Percentiles rank a stretch among this genome's conserved stretches.
phyloP scores from a whole-genome alignment of 1,140 invertebrate genomes.

The Bombus cullumanus region DNA sequence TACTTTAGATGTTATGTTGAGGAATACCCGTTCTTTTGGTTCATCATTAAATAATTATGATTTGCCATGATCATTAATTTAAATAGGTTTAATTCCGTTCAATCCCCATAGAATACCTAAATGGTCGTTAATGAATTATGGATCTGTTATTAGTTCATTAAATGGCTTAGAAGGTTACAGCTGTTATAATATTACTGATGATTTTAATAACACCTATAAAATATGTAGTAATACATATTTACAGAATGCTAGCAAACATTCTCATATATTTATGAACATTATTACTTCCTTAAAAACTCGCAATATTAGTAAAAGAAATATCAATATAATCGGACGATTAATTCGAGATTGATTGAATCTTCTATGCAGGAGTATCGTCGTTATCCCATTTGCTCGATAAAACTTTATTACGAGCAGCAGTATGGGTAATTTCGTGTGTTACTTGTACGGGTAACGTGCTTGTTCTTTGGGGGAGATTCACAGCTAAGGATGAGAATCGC shows the following conservation, averaged over 20 bases:
- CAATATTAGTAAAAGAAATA: not conserved
- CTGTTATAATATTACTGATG: not conserved
- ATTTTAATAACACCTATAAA: not conserved
- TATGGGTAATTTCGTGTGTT: conserved; percentile 89
- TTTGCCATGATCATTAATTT: not conserved
- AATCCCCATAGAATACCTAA: not conserved
- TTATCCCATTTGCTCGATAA: conserved; percentile 86
- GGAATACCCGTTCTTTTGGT: not conserved
- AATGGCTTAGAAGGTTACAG: not conserved
- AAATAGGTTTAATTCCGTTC: not conserved
- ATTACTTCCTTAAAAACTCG: not conserved
- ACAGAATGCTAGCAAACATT: not conserved
- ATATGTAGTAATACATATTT: not conserved
- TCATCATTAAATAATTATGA: conserved; percentile 17
- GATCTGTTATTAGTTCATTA: not conserved
- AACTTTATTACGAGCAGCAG: conserved; percentile 85
- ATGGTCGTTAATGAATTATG: too few species aligned
- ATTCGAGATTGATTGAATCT: not conserved
- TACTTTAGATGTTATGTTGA: not conserved
- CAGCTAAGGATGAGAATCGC: conserved; percentile 85
- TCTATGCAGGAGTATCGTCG: conserved; percentile 84
- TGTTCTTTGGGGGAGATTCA: conserved; percentile 87
- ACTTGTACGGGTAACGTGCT: conserved; percentile 87
- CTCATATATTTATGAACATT: not conserved
- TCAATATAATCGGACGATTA: not conserved